phyloP scores from a whole-genome alignment of 1,140 invertebrate species.

The Macrosteles quadrilineatus region DNA sequence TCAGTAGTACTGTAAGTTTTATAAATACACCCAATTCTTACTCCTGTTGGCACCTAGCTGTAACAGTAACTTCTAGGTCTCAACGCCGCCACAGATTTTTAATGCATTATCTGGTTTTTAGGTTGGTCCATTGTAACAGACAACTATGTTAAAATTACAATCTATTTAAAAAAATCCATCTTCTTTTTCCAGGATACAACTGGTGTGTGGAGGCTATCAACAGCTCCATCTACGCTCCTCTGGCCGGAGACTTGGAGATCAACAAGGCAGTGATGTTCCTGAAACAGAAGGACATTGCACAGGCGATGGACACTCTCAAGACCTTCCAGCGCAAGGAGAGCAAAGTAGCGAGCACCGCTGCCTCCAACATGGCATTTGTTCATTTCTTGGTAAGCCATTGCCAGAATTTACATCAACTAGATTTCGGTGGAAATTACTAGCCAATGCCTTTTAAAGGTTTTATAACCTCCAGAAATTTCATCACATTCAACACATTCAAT shows the following conservation, averaged over 20 bases:
- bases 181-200: conserved; percentile 60
- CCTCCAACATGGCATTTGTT: conserved; percentile 90
- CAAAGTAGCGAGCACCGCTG: conserved; percentile 80
- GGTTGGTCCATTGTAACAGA: no score
- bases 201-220: conserved; percentile 81
- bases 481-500: no score
- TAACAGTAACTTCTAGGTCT: no score
- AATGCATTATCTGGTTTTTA: no score
- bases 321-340: conserved; percentile 85
- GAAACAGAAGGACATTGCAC: conserved; percentile 77
- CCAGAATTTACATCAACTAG: conserved; percentile 11
- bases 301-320: conserved; percentile 85
- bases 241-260: conserved; percentile 90
- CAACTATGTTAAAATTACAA: no score
- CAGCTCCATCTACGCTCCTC: conserved; percentile 69
- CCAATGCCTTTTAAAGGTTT: neutral
- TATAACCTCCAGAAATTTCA: no score
- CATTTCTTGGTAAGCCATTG: conserved; percentile 71
- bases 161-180: no score
- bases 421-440: neutral
- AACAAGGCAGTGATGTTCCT: conserved; percentile 91
- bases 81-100: no score
- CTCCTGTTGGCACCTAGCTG: no score
- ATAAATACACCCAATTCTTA: no score
- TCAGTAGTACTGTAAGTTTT: no score